Base-by-base conservation (phyloP, 2,113 vertebrate genomes). In the Erythrocercus mccallii region DNA sequence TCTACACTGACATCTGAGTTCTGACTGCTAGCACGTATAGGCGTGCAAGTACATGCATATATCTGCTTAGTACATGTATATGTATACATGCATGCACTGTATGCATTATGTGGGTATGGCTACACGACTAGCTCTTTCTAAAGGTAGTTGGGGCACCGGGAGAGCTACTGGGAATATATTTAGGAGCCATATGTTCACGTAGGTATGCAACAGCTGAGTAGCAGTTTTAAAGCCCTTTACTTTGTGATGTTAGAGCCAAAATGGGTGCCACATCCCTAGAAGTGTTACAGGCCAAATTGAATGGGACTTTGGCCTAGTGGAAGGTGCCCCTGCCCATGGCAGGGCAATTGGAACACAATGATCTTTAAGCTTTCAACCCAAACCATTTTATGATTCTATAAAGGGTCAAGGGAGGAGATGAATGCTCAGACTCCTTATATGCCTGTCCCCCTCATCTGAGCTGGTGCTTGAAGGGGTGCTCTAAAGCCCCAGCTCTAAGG, bases 401-500 rank as follows among this genome's bases (percentile, higher is more conserved):
- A 38, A 73, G 50, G 24, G 24, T 27, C 56, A 58, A 27, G 24
- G 25, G 15, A 62, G 38, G 47, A 54, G 45, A n/a, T 2, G 10
- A 60, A 35, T n/a, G 25, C 18, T 48, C 31, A 20, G 9, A 22
- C 12, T 80, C 17, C 22, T 64, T 47, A 31, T 77, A 0, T 12
- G 21, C 60, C 42, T 44, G 25, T 11, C 16, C 27, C 11, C 6
- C 17, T 22, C 3, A 16, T 23, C 22, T 42, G 33, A 94, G 28
- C 50, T 69, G 37, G 33, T 73, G 42, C 47, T 81, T 47, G 54
- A 28, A 56, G 25, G 15, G 5, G 4, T 74, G 35, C 18, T 42
- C 18, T 33, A 23, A 50, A 71, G 27, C 14, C 54, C 20, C 1
- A 0, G n/a, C n/a, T n/a, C n/a, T 1, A 1, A 40, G 33, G 4